A percentile compares a stretch with the other conserved stretches of the same genome.
Evolutionary conservation across 2,888 invertebrate species (phyloP).

Genomic region (Theretra japonica): DNA sequence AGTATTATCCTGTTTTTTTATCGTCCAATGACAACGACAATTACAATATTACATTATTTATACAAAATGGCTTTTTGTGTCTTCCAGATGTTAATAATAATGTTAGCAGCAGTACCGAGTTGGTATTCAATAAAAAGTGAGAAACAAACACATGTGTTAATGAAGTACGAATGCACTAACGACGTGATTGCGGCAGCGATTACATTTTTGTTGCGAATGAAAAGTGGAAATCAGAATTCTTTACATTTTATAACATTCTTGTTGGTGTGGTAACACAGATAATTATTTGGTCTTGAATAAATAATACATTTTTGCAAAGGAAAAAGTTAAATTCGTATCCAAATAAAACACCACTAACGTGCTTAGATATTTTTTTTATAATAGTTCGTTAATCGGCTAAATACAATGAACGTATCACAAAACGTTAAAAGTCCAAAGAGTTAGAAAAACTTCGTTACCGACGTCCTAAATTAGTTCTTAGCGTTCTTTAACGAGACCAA

Average conservation of each 20-base stretch:
- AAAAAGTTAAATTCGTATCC: not conserved
- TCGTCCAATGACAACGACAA: not conserved
- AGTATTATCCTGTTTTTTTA: no score
- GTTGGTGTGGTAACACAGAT: not conserved
- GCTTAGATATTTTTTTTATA: not conserved
- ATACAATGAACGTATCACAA: slow-evolving; percentile 26
- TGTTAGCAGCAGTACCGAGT: not conserved
- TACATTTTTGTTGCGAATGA: slow-evolving; percentile 8
- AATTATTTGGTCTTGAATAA: not conserved
- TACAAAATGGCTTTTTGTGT: not conserved
- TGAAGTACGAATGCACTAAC: slow-evolving; percentile 22
- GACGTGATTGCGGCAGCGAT: slow-evolving; percentile 18
- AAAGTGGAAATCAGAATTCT: slow-evolving; percentile 16
- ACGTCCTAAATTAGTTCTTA: slow-evolving; percentile 76
- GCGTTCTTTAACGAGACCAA: slow-evolving; percentile 75
- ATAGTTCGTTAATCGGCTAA: slow-evolving; percentile 13
- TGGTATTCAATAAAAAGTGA: slow-evolving; percentile 5
- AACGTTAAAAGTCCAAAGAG: slow-evolving; percentile 38
- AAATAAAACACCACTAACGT: not conserved
- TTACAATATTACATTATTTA: not conserved
- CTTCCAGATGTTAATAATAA: not conserved
- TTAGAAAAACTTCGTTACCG: slow-evolving; percentile 71
- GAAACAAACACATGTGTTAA: slow-evolving; percentile 9
- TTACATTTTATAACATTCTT: slow-evolving; percentile 15
- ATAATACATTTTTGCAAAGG: not conserved